phyloP scores from a whole-genome alignment of 37 sponge, comb jelly and placozoan genomes.

The Dysidea cf. avara region DNA sequence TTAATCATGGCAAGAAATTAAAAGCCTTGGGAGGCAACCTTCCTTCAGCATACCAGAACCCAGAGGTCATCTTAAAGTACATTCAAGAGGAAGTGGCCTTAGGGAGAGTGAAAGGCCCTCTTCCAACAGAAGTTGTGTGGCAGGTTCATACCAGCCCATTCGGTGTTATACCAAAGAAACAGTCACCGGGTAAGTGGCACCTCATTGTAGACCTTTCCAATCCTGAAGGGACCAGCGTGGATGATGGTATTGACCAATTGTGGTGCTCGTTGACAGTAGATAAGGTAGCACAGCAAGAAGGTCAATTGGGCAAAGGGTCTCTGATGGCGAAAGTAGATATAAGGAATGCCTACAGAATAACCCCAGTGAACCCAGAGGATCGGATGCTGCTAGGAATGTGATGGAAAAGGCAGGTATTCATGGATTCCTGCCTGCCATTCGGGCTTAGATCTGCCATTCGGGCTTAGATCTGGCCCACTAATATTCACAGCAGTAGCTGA shows the following conservation, averaged over 20 bases:
- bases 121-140: too few relatives aligned
- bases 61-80: conserved; percentile 8
- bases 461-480: too few relatives aligned
- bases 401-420: neutral
- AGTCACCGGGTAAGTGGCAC: conserved; percentile 12
- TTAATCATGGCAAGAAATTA: too few relatives aligned
- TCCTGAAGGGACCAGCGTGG: conserved; percentile 14
- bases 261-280: conserved; percentile 20
- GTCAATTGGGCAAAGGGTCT: neutral
- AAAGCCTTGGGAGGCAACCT: too few relatives aligned
- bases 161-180: conserved; percentile 37
- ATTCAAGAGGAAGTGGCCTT: neutral
- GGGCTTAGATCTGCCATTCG: conserved; percentile 30
- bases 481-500: conserved; percentile 43
- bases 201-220: conserved; percentile 26
- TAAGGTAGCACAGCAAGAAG: conserved; percentile 10
- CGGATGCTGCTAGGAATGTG: neutral
- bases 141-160: conserved; percentile 10
- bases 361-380: conserved; percentile 15
- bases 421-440: conserved; percentile 19
- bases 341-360: conserved; percentile 7
- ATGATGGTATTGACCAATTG: conserved; percentile 14
- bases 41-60: conserved; percentile 12
- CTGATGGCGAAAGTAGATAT: conserved; percentile 26
- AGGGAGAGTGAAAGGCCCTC: conserved; percentile 2